Conservation (phyloP, 2,797 vertebrate genomes). For the Rhinella marina region DNA sequence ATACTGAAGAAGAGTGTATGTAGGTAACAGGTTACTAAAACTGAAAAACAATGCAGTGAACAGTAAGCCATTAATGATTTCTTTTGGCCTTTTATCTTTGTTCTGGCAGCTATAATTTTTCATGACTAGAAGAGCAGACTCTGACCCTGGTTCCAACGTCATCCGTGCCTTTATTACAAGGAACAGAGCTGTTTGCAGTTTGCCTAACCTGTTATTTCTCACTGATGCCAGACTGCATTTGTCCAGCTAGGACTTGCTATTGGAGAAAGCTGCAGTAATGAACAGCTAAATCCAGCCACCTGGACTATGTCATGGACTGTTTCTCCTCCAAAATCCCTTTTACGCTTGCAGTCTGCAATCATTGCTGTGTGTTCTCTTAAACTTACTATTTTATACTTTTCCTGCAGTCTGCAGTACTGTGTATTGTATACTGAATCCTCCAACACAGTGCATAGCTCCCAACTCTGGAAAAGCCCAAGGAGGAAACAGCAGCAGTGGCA, state of each 20-base stretch:
- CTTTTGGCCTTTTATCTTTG: constrained; percentile 35
- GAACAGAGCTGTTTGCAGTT: constrained; percentile 4
- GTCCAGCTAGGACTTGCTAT: background rate
- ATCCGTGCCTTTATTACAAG: constrained; percentile 15
- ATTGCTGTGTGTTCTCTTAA: too few relatives aligned
- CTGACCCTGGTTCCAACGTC: constrained; percentile 43
- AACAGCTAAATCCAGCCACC: background rate
- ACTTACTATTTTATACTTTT: too few relatives aligned
- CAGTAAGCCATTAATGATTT: constrained; percentile 8
- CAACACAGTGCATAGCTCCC: too few relatives aligned
- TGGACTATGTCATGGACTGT: background rate
- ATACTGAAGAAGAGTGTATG: background rate
- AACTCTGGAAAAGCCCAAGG: too few relatives aligned
- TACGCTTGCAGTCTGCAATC: too few relatives aligned
- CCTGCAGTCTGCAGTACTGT: too few relatives aligned
- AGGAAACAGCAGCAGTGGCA: too few relatives aligned
- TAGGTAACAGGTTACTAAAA: background rate
- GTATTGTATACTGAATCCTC: too few relatives aligned
- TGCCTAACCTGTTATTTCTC: constrained; percentile 39
- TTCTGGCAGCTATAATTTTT: background rate
- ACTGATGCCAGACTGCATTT: constrained; percentile 5
- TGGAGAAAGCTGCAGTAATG: background rate
- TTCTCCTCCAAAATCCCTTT: background rate
- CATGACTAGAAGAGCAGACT: constrained; percentile 19
- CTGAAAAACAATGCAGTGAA: constrained; percentile 5